Base-by-base conservation (phyloP, 2,797 vertebrate species). In the Rousettus madagascariensis region DNA sequence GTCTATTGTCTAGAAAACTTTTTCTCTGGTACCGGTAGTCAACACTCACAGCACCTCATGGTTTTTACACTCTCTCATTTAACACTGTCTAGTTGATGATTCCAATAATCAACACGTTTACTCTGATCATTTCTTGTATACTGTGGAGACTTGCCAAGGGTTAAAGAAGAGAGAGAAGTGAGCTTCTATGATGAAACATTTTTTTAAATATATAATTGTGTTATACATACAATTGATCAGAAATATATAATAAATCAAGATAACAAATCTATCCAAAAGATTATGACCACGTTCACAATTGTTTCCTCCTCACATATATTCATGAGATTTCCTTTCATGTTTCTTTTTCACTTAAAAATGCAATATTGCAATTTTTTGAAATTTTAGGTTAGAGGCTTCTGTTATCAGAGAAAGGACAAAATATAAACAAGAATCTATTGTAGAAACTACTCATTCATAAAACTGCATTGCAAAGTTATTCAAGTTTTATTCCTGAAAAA, bases 271-370 rank as follows among this genome's bases (percentile, higher is more conserved):
- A 96, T 38, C 1, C 15, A 87, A 92, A 74, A 38, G n/a, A 59
- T 66, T 11, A 82, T 15, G 36, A 85, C 26, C 1, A 77, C 9
- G 36, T 28, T 22, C 55, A 72, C 38, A 75, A 13, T 72, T 28
- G 36, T 87, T 91, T 65, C 30, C n/a, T 86, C n/a, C 24, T 75
- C 28, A 82, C 2, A 19, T 26, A 41, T 1, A 22, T 78, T 83
- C n/a, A 41, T 90, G n/a, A 36, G 7, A 82, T 53, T 86, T 83
- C 24, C 17, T 16, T 83, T 82, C 53, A 11, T 69, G 30, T 86
- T 90, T 61, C 6, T 63, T 83, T 72, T 68, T 4, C 33, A 63
- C 69, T 96, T 92, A 90, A 68, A 94, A 86, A 72, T 87, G 13
- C 5, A 82, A 51, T 82, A 77, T 51, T 82, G 63, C 19, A 82